A percentile compares a stretch with the other conserved stretches of the same genome.
Conservation (phyloP, 2,113 vertebrate species). For the Gopherus flavomarginatus region DNA sequence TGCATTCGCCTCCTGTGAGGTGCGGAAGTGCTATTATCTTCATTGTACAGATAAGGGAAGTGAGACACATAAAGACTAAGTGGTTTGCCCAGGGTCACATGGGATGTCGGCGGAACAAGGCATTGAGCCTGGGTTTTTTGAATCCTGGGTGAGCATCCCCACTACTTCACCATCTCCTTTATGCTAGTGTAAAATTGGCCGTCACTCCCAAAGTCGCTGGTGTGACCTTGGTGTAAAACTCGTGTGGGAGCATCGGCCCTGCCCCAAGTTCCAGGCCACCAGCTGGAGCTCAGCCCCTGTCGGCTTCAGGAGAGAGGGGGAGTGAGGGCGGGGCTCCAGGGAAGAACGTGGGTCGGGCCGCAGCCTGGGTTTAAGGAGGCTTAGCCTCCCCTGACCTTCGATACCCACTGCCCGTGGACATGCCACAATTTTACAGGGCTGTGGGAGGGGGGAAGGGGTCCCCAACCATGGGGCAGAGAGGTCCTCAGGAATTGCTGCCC, state of each 20-base stretch:
- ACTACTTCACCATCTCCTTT: background rate
- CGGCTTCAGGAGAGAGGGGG: too few relatives aligned
- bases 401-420: background rate
- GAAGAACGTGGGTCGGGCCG: too few relatives aligned
- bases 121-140: background rate
- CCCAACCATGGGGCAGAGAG: background rate
- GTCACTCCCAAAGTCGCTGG: background rate
- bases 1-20: background rate
- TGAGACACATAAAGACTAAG: background rate
- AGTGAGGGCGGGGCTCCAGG: too few relatives aligned
- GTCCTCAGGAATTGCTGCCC: background rate
- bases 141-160: background rate
- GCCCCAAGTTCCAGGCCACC: too few relatives aligned
- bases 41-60: background rate
- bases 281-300: too few relatives aligned
- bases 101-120: background rate
- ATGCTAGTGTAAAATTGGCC: background rate
- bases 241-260: background rate
- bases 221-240: background rate
- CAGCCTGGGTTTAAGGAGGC: too few relatives aligned
- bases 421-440: background rate
- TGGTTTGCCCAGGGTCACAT: background rate
- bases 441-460: accelerated
- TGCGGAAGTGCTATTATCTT: background rate
- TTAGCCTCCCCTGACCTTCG: too few relatives aligned